Evolutionary conservation across 2,113 vertebrate genomes (phyloP).

Genomic region (Cygnus buccinator): DNA sequence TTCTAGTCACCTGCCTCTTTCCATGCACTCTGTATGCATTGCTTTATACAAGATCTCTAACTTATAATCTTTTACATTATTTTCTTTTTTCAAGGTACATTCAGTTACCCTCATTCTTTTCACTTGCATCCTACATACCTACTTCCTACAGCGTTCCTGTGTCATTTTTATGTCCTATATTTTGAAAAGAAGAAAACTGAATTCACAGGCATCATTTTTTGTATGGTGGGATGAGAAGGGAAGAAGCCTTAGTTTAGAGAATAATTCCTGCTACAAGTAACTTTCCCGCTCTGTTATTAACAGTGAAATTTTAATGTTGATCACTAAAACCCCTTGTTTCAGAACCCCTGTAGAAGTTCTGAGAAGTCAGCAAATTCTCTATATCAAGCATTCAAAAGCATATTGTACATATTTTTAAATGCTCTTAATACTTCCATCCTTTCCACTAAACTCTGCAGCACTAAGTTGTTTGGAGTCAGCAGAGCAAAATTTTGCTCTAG

Average conservation of each 20-base stretch:
- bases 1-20: neutral
- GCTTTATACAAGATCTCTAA: neutral
- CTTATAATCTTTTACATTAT: neutral
- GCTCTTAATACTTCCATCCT: neutral
- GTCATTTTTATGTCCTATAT: neutral
- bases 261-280: neutral
- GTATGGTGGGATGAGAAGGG: neutral
- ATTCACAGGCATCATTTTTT: neutral
- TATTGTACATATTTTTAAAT: neutral
- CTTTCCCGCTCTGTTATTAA: neutral
- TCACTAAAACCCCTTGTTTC: neutral
- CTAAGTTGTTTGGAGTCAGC: neutral
- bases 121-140: neutral
- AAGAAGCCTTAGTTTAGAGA: neutral
- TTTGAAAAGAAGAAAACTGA: neutral
- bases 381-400: neutral
- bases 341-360: neutral
- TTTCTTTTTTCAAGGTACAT: neutral
- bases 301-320: neutral
- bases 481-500: neutral
- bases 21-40: neutral
- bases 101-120: neutral
- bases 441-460: neutral
- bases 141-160: neutral
- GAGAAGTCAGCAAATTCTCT: neutral